Evolutionary conservation across 2,113 vertebrate species (phyloP), one percentile per base, ranked within the genome.

Genomic region (Oreotrochilus melanogaster): DNA sequence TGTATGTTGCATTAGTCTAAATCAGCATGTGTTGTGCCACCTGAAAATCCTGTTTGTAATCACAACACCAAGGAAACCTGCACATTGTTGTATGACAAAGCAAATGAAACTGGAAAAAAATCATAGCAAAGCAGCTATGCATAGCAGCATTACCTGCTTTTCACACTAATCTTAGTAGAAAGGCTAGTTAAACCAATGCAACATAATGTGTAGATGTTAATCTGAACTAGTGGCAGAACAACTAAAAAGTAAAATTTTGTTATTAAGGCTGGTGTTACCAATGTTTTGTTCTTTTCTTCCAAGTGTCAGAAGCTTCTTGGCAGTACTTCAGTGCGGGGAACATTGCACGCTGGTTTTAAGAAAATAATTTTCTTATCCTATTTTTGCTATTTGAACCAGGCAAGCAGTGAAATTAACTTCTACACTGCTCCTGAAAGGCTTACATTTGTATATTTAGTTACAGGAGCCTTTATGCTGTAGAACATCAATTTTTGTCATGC

Each of bases 201-300:
- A 93, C 89, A 47, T 88, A 93, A 91, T 78, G 53, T 35, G 64
- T 83, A 78, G 47, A 94, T 95, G 57, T 61, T 95, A 94, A 96
- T 95, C 75, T 16, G 71, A 95, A 92, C 93, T 93, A 96, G 64
- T 51, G 60, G 28, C 18, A 73, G 50, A 51, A 39, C 18, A 88
- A 57, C 28, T 93, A 75, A 94, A 84, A 96, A 76, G 64, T 75
- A 79, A 86, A 22, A 39, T 88, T 56, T 78, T 82, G 43, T 72
- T 83, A 72, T 25, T 28, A 53, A 67, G 51, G 28, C 27, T 1
- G 0, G 24, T 78, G 10, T 21, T 82, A 66, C 33, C 27, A 61
- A 87, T 72, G 39, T 48, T 81, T 86, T 67, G 28, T 37, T 54
- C 65, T 42, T 47, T 50, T 76, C 65, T 84, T 72, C 31, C 30